A percentile compares a stretch with the other conserved stretches of the same genome.
Evolutionary conservation across 2,797 vertebrate genomes (phyloP).

Genomic region (Notolabrus celidotus): DNA sequence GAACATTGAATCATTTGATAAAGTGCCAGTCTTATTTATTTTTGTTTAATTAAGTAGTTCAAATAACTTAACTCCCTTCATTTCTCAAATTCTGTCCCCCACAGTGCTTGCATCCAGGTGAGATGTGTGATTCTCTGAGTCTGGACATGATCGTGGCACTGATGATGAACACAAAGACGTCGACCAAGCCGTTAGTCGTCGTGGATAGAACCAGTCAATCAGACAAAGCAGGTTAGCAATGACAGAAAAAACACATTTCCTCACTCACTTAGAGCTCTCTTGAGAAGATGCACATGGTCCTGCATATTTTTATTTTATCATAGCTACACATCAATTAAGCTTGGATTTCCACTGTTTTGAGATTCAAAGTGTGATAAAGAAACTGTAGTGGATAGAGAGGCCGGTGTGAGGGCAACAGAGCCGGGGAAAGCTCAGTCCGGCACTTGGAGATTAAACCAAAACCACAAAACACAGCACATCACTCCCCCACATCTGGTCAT

Average conservation of each 20-base stretch:
- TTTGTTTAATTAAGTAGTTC: background rate
- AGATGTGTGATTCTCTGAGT: constrained; percentile 86
- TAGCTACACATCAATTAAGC: background rate
- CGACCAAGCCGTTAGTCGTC: constrained; percentile 90
- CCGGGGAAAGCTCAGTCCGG: constrained; percentile 24
- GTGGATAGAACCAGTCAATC: constrained; percentile 57
- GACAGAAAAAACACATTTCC: background rate
- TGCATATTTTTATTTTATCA: background rate
- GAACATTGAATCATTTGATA: background rate
- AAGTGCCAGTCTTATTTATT: background rate
- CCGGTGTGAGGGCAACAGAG: constrained; percentile 24
- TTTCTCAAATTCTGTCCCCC: constrained; percentile 7
- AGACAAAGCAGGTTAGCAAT: constrained; percentile 44
- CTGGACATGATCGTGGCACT: constrained; percentile 87
- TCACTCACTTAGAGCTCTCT: background rate
- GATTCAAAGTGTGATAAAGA: constrained; percentile 30
- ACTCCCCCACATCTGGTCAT: constrained; percentile 68
- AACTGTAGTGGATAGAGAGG: constrained; percentile 8
- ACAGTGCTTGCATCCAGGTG: constrained; percentile 90
- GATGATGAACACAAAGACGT: constrained; percentile 90
- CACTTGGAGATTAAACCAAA: constrained; percentile 43
- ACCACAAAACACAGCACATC: constrained; percentile 58
- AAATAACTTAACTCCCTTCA: background rate
- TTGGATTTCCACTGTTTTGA: constrained; percentile 3
- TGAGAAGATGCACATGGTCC: background rate